A percentile compares a stretch with the other conserved stretches of the same genome.
Evolutionary conservation across 2,797 vertebrate species (phyloP).

Genomic region (Anas bernieri): DNA sequence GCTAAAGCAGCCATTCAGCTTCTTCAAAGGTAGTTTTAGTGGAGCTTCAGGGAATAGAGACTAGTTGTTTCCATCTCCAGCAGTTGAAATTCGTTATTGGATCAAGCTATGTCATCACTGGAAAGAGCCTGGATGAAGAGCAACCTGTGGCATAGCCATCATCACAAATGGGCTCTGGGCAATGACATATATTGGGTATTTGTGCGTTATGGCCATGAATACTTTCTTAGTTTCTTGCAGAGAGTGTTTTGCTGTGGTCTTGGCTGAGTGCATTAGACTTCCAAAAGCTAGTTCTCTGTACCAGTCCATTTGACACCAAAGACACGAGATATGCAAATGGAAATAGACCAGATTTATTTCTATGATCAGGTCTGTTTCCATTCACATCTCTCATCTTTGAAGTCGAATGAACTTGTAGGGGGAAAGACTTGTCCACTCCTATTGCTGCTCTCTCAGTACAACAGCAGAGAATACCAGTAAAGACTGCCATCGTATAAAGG

Average conservation of each 20-base stretch:
- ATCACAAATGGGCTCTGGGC: neutral
- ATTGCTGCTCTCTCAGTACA: neutral
- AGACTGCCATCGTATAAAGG: neutral
- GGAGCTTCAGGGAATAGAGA: neutral
- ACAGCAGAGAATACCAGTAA: rapidly evolving
- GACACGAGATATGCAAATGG: no score
- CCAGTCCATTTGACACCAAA: no score
- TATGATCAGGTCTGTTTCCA: neutral
- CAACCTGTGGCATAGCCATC: rapidly evolving
- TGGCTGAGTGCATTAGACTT: neutral
- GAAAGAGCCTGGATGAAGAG: neutral
- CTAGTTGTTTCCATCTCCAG: neutral
- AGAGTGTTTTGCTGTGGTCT: neutral
- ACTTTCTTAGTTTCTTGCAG: neutral
- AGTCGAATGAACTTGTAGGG: neutral
- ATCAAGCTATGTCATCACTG: neutral
- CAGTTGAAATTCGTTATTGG: neutral
- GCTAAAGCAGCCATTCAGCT: neutral
- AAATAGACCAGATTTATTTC: neutral
- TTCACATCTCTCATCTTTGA: neutral
- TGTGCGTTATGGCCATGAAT: rapidly evolving
- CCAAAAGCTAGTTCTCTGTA: neutral
- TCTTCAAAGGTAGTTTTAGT: neutral
- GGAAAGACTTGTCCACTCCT: neutral
- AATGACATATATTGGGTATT: rapidly evolving